Conservation (phyloP, 2,113 vertebrate species). For the Odobenus rosmarus region DNA sequence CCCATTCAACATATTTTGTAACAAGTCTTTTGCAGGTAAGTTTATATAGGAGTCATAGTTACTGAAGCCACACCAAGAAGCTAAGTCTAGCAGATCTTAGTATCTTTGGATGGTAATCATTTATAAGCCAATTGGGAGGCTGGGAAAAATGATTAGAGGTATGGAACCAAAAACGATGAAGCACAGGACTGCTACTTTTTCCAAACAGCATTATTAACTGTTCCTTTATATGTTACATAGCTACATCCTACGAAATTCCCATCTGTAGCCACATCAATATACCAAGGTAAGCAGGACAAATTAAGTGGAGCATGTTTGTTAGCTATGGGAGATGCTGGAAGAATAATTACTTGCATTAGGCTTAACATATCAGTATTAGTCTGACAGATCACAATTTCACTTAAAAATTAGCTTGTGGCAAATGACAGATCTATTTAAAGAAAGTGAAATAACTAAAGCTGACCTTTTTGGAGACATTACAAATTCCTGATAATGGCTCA, state of each 20-base stretch:
- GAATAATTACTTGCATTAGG: neutral
- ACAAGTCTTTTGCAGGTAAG: neutral
- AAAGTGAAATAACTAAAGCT: constrained; percentile 1
- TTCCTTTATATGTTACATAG: neutral
- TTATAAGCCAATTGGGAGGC: constrained; percentile 28
- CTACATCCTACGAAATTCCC: neutral
- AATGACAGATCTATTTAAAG: neutral
- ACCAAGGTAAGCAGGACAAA: neutral
- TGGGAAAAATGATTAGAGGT: neutral
- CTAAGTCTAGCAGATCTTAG: neutral
- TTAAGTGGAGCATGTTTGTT: neutral
- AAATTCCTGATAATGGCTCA: constrained; percentile 18
- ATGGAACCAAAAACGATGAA: constrained; percentile 2
- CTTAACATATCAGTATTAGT: neutral
- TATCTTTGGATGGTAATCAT: neutral
- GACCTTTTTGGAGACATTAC: neutral
- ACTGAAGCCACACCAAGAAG: neutral
- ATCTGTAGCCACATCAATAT: neutral
- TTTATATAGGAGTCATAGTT: neutral
- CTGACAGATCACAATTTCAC: neutral
- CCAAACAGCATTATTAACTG: neutral
- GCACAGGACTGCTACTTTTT: neutral
- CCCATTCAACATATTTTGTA: neutral
- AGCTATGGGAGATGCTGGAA: neutral
- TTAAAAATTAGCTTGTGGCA: constrained; percentile 36